Base-by-base conservation (phyloP, 2,888 invertebrate species). In the Apomyelois bistriatella region DNA sequence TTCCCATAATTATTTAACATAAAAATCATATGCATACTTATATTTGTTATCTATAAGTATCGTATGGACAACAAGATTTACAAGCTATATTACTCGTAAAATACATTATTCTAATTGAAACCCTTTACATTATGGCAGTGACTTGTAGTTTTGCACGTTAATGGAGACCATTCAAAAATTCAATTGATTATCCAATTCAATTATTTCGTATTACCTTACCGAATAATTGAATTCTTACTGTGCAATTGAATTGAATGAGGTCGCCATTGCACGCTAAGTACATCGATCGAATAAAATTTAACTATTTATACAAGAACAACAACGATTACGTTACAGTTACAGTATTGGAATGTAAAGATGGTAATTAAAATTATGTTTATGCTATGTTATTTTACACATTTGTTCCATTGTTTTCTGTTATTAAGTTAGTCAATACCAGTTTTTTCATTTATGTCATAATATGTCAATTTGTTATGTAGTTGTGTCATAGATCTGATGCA, bases 221-320 rank as follows among this genome's bases (percentile, higher is more conserved):
- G 28, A 28, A n/a, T 6, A 30, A 36, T 49, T 52, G 48, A 47
- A 46, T 48, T 54, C 28, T 49, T 48, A 51, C 16, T 32, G 3
- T 48, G 36, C 42, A 47, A 41, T 52, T 43, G 4, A 36, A 40
- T 42, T 35, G 36, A 42, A 49, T 40, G 41, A 38, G 41, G 47
- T 52, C 42, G 32, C 46, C 46, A 46, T 46, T 28, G 32, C 32
- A 32, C 32, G 46, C 32, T 84, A 85, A 85, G 81, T 86, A 87
- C 84, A 40, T 50, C 32, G 22, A 38, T 48, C 37, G 22, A 48
- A 22, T 37, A 38, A 37, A 22, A 13, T 48, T 37, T 50, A 32
- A 40, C 49, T 40, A 40, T 40, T 40, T 40, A 50, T 50, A 40
- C 49, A 50, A 30, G 49, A 40, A 50, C 49, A 50, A 50, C 49